Evolutionary conservation across 35 echinoderm and acorn worm species (phyloP).

Genomic region (Patiria miniata): DNA sequence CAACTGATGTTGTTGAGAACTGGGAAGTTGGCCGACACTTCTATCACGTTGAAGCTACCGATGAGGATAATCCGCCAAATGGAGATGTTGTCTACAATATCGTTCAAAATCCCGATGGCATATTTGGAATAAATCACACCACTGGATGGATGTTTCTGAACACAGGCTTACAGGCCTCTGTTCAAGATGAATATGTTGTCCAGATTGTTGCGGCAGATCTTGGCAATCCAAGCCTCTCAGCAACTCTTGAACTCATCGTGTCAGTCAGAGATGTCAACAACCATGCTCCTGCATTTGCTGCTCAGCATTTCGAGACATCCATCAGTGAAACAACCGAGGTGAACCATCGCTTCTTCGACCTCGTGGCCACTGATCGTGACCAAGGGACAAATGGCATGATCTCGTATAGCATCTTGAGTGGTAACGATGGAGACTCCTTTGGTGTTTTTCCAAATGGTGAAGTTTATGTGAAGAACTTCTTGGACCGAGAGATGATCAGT

Average conservation of each 20-base stretch:
- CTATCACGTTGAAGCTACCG: slow-evolving; percentile 69
- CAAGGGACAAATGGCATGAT: slow-evolving; percentile 84
- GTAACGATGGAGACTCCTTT: slow-evolving; percentile 84
- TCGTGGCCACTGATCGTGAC: slow-evolving; percentile 80
- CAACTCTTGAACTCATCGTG: slow-evolving; percentile 66
- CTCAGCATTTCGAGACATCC: slow-evolving; percentile 40
- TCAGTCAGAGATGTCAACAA: slow-evolving; percentile 92
- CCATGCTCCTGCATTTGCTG: slow-evolving; percentile 75
- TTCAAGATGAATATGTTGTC: slow-evolving; percentile 50
- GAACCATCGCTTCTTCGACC: slow-evolving; percentile 57
- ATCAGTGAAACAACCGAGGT: slow-evolving; percentile 71
- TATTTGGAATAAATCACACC: slow-evolving; percentile 77
- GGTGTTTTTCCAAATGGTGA: slow-evolving; percentile 93
- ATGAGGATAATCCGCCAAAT: slow-evolving; percentile 84
- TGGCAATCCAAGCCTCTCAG: slow-evolving; percentile 80
- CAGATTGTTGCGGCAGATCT: slow-evolving; percentile 82
- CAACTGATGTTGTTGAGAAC: slow-evolving; percentile 85
- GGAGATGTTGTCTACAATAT: slow-evolving; percentile 81
- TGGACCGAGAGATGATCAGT: slow-evolving; percentile 78
- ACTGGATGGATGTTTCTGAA: slow-evolving; percentile 79
- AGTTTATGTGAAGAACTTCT: slow-evolving; percentile 78
- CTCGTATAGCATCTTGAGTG: slow-evolving; percentile 69
- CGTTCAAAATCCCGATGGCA: slow-evolving; percentile 43
- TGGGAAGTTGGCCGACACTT: slow-evolving; percentile 82
- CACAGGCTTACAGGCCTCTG: slow-evolving; percentile 50